phyloP scores from a whole-genome alignment of 2,888 invertebrate species.

The Dichetophora obliterata region DNA sequence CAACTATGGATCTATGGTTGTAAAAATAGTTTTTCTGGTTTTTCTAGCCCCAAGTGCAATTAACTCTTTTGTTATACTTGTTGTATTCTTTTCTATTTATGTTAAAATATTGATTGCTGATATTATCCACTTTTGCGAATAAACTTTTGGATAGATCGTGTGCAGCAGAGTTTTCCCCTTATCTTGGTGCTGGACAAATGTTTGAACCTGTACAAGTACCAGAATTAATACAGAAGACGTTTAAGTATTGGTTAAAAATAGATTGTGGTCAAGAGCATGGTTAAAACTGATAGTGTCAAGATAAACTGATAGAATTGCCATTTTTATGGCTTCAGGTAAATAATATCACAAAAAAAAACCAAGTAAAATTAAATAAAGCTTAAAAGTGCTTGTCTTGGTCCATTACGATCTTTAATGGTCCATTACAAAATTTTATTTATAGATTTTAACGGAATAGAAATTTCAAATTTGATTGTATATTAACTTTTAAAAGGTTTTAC shows the following conservation, averaged over 20 bases:
- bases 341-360: background rate
- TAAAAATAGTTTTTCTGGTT: constrained; percentile 45
- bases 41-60: constrained; percentile 50
- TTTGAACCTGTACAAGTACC: constrained; percentile 1
- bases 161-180: constrained; percentile 39
- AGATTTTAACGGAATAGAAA: too few species aligned
- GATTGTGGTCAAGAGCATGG: constrained; percentile 27
- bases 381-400: too few species aligned
- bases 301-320: too few species aligned
- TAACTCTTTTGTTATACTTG: constrained; percentile 44
- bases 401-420: too few species aligned
- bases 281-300: background rate
- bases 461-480: too few species aligned
- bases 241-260: constrained; percentile 19
- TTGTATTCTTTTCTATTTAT: constrained; percentile 42
- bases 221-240: background rate
- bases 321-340: background rate
- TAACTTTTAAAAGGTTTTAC: too few species aligned
- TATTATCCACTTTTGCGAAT: constrained; percentile 48
- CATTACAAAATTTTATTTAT: too few species aligned
- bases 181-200: background rate
- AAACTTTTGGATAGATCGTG: constrained; percentile 58
- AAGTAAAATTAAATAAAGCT: background rate
- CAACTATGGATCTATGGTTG: constrained; percentile 13
- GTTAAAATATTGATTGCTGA: constrained; percentile 39